Evolutionary conservation across 2,113 vertebrate species (phyloP), one percentile per base, ranked within the genome.

Genomic region (Motacilla tschutschensis): DNA sequence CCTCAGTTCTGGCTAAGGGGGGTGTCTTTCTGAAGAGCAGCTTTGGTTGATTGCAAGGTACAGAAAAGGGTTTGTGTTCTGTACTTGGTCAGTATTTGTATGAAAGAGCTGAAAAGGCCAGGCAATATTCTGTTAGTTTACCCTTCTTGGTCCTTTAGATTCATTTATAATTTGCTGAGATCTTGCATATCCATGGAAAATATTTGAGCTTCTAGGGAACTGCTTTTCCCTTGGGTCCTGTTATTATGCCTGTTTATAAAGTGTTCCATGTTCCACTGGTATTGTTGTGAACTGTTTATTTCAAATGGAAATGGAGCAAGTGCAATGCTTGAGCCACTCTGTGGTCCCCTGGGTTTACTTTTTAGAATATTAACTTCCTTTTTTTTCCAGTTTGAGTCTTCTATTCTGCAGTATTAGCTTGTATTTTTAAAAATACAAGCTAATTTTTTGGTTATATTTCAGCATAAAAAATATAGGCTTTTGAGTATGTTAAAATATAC

Each of bases 211-310:
- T 74, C 43, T 64, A 55, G 38, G n/a, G 69, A 64, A 9, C 28
- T 90, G 53, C 12, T 77, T 92, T 88, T 91, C 53, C 48, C 44
- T 62, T 59, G 67, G 67, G 79, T 66, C 21, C n/a, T 71, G 14
- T 72, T 86, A 25, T 24, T 48, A 19, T 28, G 25, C 60, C 78
- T 88, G 67, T 73, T 91, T 74, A 60, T 57, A 20, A 69, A 79
- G n/a, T 33, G 69, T 83, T 86, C 51, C 2, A 0, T 20, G 74
- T 82, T 77, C 41, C 0, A 0, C 62, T 62, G 22, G 19, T 60
- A 10, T 40, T 87, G 63, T 33, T 89, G 33, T 76, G 47, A 67
- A 36, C n/a, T 72, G 46, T 91, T 92, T 54, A 58, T 85, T 88
- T 89, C 53, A 69, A 77, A 79, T 3, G 17, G 26, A 62, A 70